These are phyloP conservation scores for Euglossa dilemma DNA, from an alignment of 1,140 invertebrate species.

Conservation along the genomic window DNA sequence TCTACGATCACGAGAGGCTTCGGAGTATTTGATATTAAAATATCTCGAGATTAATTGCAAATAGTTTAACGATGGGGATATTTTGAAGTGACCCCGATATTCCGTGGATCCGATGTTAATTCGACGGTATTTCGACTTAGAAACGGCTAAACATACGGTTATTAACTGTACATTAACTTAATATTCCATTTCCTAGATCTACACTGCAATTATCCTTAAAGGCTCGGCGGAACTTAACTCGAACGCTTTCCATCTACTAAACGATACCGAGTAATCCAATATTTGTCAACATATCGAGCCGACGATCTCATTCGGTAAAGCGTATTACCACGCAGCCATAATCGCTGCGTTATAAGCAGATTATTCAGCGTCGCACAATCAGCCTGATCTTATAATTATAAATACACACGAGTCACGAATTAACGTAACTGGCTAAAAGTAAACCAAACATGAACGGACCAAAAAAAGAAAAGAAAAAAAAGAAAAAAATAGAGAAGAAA, in stretches of 20 bases:
- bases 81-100: too few species aligned
- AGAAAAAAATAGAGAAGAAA: neutral
- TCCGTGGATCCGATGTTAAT: too few species aligned
- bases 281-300: conserved; percentile 10
- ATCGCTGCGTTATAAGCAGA: neutral
- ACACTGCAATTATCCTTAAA: neutral
- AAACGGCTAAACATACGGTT: neutral
- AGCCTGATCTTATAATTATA: neutral
- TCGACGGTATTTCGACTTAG: neutral
- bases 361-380: neutral
- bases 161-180: neutral
- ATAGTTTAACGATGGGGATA: too few species aligned
- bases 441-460: neutral
- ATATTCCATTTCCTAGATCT: neutral
- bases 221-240: neutral
- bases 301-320: conserved; percentile 7
- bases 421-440: neutral
- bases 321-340: neutral
- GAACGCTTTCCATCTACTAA: neutral
- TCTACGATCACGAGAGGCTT: too few species aligned
- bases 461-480: neutral
- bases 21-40: too few species aligned
- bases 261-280: conserved; percentile 16
- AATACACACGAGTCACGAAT: neutral
- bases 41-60: too few species aligned